These are phyloP conservation scores for Platysternon megacephalum DNA, from an alignment of 2,113 vertebrate species.

Conservation along the genomic window DNA sequence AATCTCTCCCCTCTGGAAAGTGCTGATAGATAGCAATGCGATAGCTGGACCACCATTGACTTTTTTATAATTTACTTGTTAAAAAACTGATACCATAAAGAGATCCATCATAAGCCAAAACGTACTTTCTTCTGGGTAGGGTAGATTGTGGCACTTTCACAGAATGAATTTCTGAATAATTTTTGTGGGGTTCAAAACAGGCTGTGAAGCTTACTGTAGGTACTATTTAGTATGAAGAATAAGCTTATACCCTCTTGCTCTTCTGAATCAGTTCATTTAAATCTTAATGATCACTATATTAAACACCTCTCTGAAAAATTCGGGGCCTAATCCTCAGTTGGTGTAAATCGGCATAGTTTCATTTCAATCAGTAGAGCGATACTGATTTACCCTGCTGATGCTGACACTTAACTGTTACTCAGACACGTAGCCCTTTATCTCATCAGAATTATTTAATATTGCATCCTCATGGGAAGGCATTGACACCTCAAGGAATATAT, in stretches of 20 bases:
- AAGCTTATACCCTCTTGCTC: neutral
- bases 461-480: slow-evolving; percentile 17
- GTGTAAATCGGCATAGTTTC: neutral
- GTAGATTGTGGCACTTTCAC: neutral
- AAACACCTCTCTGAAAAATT: neutral
- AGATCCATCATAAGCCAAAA: neutral
- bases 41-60: slow-evolving; percentile 51
- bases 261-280: neutral
- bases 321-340: neutral
- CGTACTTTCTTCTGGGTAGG: neutral
- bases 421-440: slow-evolving; percentile 14
- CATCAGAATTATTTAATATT: slow-evolving; percentile 26
- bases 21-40: slow-evolving; percentile 47
- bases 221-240: neutral
- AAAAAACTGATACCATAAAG: slow-evolving; percentile 46
- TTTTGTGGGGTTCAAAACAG: slow-evolving; percentile 8
- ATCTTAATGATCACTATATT: neutral
- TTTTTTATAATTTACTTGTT: slow-evolving; percentile 53
- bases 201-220: neutral
- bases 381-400: slow-evolving; percentile 37
- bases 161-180: neutral
- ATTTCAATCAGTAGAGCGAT: neutral
- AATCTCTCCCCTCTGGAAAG: slow-evolving; percentile 29
- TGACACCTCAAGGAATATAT: neutral
- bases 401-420: slow-evolving; percentile 50